phyloP scores from a whole-genome alignment of 2,797 vertebrate genomes.

The Sebastes hopkinsi region DNA sequence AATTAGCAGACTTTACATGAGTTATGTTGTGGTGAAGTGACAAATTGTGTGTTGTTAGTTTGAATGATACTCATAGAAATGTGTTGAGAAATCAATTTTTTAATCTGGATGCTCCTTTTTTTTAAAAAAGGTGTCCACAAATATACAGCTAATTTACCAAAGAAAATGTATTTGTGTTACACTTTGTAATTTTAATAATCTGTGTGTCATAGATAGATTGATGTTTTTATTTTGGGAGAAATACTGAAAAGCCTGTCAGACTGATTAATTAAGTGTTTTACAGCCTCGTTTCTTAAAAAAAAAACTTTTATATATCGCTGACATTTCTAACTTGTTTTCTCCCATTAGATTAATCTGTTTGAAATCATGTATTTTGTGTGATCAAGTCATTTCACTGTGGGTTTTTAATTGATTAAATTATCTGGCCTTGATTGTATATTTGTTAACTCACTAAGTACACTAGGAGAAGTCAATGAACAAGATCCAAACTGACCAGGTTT shows the following conservation, averaged over 20 bases:
- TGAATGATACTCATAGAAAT: conserved; percentile 12
- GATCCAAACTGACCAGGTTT: not conserved
- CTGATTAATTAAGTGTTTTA: not conserved
- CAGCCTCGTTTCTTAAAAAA: not conserved
- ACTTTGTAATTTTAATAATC: conserved; percentile 4
- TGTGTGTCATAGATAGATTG: conserved; percentile 5
- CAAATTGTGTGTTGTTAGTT: conserved; percentile 30
- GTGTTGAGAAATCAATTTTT: conserved; percentile 15
- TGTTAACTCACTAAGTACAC: not conserved
- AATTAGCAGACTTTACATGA: not conserved
- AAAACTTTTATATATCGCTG: conserved; percentile 9
- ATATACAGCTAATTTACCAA: conserved; percentile 81
- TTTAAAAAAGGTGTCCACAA: conserved; percentile 54
- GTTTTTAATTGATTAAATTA: conserved; percentile 26
- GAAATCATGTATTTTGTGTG: conserved; percentile 7
- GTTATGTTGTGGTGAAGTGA: conserved; percentile 37
- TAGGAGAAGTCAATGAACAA: not conserved
- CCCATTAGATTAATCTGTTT: not conserved
- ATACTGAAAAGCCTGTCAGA: conserved; percentile 5
- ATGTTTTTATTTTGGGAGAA: conserved; percentile 13
- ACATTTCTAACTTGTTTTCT: not conserved
- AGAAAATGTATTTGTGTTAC: conserved; percentile 54
- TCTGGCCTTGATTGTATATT: conserved; percentile 61
- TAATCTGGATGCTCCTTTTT: conserved; percentile 55
- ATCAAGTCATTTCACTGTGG: conserved; percentile 18